A percentile compares a stretch with the other conserved stretches of the same genome.
Evolutionary conservation across 2,888 invertebrate species (phyloP).

Genomic region (Saturnia japonica): DNA sequence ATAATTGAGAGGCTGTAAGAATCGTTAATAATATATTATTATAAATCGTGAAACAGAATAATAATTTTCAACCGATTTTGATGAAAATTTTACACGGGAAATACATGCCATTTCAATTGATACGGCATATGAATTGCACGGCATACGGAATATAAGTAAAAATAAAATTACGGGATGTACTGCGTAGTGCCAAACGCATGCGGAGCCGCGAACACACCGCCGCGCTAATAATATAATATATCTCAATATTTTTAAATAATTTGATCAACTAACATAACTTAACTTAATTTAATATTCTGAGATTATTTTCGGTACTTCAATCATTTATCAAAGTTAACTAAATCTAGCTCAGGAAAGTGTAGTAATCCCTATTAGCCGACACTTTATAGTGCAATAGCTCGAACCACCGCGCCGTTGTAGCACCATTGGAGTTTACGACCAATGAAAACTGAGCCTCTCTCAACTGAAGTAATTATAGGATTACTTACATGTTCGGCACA

Average conservation of each 20-base stretch:
- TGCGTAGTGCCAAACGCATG: too few relatives aligned
- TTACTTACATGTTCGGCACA: conserved; percentile 61
- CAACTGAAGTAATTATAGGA: conserved; percentile 72
- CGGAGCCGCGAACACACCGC: too few relatives aligned
- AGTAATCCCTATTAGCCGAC: conserved; percentile 75
- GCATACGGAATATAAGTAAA: too few relatives aligned
- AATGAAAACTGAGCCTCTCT: conserved; percentile 70
- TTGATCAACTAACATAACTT: neutral
- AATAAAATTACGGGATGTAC: too few relatives aligned
- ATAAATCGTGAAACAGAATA: too few relatives aligned
- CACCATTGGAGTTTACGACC: conserved; percentile 74
- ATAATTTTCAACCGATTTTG: too few relatives aligned
- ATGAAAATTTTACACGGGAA: too few relatives aligned
- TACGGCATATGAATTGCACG: too few relatives aligned
- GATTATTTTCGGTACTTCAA: conserved; percentile 18
- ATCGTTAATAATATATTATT: too few relatives aligned
- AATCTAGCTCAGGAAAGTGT: conserved; percentile 62
- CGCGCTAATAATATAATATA: too few relatives aligned
- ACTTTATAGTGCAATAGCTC: conserved; percentile 71
- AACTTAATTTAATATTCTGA: neutral
- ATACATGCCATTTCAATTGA: too few relatives aligned
- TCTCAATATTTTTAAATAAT: neutral
- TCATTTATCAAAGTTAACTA: conserved; percentile 50
- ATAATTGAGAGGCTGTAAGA: too few relatives aligned
- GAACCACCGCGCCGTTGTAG: conserved; percentile 61